phyloP scores from a whole-genome alignment of 2,797 vertebrate genomes.

The Pangasius larnaudii region DNA sequence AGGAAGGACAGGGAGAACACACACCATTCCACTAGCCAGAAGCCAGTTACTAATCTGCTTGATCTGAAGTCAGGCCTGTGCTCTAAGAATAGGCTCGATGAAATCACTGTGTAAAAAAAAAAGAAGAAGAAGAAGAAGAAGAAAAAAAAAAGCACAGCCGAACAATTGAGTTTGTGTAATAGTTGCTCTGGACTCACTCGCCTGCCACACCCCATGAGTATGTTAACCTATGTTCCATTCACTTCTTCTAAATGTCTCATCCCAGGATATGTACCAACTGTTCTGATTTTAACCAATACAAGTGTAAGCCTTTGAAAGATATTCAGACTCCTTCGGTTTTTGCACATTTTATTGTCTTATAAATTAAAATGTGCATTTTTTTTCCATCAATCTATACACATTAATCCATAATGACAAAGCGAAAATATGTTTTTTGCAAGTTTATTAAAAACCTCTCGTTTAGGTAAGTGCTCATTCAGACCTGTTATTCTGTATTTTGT shows the following conservation, averaged over 20 bases:
- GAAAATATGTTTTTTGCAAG: background rate
- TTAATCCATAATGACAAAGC: too few relatives aligned
- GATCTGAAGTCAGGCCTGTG: constrained; percentile 1
- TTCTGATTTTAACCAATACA: background rate
- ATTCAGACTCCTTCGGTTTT: background rate
- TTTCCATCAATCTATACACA: background rate
- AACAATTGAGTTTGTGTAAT: background rate
- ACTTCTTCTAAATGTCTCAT: background rate
- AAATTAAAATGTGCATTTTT: background rate
- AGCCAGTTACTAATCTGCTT: background rate
- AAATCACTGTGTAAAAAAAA: constrained; percentile 57
- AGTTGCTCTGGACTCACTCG: background rate
- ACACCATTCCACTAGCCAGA: background rate
- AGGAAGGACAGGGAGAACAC: constrained; percentile 58
- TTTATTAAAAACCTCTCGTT: background rate
- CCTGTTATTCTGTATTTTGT: background rate
- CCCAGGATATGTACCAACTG: background rate
- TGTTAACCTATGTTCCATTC: background rate
- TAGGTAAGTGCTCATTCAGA: background rate
- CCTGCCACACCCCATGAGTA: background rate
- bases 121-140: too few relatives aligned
- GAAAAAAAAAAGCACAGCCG: background rate
- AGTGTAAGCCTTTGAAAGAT: background rate
- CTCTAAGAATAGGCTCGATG: constrained; percentile 44
- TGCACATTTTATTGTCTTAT: background rate